Evolutionary conservation across 2,888 invertebrate genomes (phyloP), one percentile per base, ranked within the genome.

Genomic region (Phalera bucephala): DNA sequence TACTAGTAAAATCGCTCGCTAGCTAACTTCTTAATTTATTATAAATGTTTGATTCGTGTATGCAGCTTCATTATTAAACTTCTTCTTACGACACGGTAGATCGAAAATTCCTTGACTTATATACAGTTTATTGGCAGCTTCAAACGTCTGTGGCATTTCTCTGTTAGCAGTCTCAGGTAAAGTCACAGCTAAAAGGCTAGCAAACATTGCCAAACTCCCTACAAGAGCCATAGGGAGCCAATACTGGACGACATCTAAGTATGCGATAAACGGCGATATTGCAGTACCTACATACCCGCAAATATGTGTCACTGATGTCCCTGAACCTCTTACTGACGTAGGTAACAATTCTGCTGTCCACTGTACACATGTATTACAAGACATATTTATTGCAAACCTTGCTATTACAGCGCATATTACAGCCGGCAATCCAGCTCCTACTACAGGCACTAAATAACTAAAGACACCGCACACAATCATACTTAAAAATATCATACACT

Each of bases 341-440:
- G 85, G 84, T n/a, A 85, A 43, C 29, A 81, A 46, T 44, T 85
- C 84, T 2, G 82, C 76, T 7, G 69, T 58, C 85, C 84, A 84
- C 31, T 82, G 84, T 41, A 76, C 57, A 1, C 56, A 48, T 5
- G 69, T 61, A 34, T 75, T 79, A 12, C 48, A 56, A 1, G 71
- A 54, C 64, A 84, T 83, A 31, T 84, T 84, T 0, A 80, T 57
- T 2, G 52, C 43, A 56, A 84, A 83, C 15, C 84, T 69, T 2
- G 81, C 73, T n/a, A 72, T 39, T 1, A 81, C 59, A n/a, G 81
- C 78, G 40, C 78, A 81, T 4, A 74, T 9, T 0, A 84, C 77
- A 0, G 82, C 75, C 0, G 66, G 52, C 17, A 77, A 30, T 1
- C 83, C 83, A 19, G 50, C 58, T 1, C 62, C 58, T 0, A 75